Evolutionary conservation across 2,888 invertebrate genomes (phyloP), one percentile per base, ranked within the genome.

Genomic region (Tuta absoluta): DNA sequence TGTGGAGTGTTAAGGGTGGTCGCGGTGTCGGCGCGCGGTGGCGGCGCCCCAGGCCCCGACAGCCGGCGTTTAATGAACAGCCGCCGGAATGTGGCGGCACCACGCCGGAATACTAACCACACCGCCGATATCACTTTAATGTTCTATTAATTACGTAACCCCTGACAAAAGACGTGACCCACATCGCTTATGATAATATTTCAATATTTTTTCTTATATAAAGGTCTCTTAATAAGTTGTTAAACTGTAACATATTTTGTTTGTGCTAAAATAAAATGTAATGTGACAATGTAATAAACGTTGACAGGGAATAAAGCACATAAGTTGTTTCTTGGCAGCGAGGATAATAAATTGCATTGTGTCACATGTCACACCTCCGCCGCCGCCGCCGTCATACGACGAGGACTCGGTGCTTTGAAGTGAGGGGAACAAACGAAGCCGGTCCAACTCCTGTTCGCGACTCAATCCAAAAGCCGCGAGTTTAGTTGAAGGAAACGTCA

Each of bases 41-140:
- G 61, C 2, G 58, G 38, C 14, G 38, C 17, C 58, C 45, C n/a
- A 28, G 7, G 21, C 14, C 14, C 60, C 37, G 2, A 33, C 33
- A 33, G 8, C 11, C 59, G 41, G 5, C 21, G 33, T n/a, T 48
- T 49, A 62, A 19, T 51, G 38, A 51, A 33, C 38, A 33, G 51
- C 49, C 33, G 48, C 8, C 19, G 58, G 58, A 37, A 58, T 38
- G 58, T 38, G 37, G 58, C 37, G 62, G n/a, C 53, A n/a, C 21
- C 7, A 21, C 19, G 14, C 37, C n/a, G 53, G 58, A 37, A 58
- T 58, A 58, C 58, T 58, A 58, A 58, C 58, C 17, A 33, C 56
- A 2, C 28, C 56, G n/a, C 56, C 58, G 58, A 58, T 58, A 58
- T 58, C 58, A 58, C 61, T 61, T 48, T 61, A 61, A 61, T 48